These are phyloP conservation scores for Pimephales promelas DNA, from an alignment of 2,113 vertebrate species.

Conservation along the genomic window DNA sequence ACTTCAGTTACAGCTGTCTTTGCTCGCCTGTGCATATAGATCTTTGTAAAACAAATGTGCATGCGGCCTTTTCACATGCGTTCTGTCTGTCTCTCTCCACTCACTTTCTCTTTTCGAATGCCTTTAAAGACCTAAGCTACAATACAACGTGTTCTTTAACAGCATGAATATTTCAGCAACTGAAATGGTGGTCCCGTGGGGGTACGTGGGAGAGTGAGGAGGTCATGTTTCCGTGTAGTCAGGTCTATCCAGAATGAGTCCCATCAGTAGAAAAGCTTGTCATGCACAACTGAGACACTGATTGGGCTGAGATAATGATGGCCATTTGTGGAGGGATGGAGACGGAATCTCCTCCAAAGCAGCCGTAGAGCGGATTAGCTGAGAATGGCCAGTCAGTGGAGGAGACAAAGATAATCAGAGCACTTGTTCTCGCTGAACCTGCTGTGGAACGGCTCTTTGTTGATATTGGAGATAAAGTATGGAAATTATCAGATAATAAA, in stretches of 20 bases:
- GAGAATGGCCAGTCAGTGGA: conserved; percentile 7
- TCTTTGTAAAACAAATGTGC: not conserved
- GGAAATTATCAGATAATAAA: conserved; percentile 21
- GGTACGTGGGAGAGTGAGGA: not conserved
- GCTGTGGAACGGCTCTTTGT: conserved; percentile 1
- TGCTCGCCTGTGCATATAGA: not conserved
- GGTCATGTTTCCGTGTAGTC: conserved; percentile 37
- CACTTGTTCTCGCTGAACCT: conserved; percentile 26
- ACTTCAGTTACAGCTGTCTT: not conserved
- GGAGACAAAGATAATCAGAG: conserved; percentile 37
- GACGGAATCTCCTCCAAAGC: not conserved
- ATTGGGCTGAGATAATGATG: conserved; percentile 51
- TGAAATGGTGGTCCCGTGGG: conserved; percentile 38
- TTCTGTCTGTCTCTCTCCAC: conserved; percentile 42
- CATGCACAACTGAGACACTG: conserved; percentile 40
- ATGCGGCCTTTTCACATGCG: not conserved
- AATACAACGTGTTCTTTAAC: not conserved
- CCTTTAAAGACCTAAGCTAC: conserved; percentile 25
- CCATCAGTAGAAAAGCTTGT: conserved; percentile 31
- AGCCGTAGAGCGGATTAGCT: conserved; percentile 28
- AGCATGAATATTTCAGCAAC: conserved; percentile 44
- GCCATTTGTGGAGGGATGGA: conserved; percentile 42
- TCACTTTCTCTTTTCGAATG: conserved; percentile 18
- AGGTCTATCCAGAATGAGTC: conserved; percentile 28
- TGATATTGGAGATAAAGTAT: conserved; percentile 10